Base-by-base conservation (phyloP, 2,797 vertebrate genomes). In the Coregonus suidteri region DNA sequence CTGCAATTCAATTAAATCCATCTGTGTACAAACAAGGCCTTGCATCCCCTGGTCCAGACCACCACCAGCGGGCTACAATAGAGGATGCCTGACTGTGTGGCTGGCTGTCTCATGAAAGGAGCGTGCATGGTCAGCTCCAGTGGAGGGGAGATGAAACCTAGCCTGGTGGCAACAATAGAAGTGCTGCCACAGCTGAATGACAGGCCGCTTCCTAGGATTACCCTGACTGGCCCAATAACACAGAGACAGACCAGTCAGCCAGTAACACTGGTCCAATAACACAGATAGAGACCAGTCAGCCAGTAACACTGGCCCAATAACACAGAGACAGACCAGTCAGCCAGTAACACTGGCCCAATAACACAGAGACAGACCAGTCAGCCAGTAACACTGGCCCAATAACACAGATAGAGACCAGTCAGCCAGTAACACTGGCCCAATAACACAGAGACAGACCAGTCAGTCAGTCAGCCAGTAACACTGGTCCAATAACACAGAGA, bases 161-260 rank as follows among this genome's bases (percentile, higher is more conserved):
- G 88, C 85, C 87, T 69, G 25, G 78, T 74, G 67, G 87, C 76
- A 86, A 95, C 94, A 94, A 94, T 92, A 91, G 93, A 93, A 93
- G 81, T 92, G 92, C 93, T 86, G 81, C 82, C 87, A 81, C 89
- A 89, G 92, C 92, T 90, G 90, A 94, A 94, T 89, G 89, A 91
- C 89, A 84, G 79, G 71, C 79, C 77, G 80, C 87, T 89, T 89
- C 86, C 88, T 83, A 67, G 85, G 90, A 87, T 88, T 91, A 92
- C 91, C 92, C 87, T 83, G 74, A 25, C 25, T 25, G 25, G 41
- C 2, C 41, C 41, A 41, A 41, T 41, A 9, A 41, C 37, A 41
- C 37, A 41, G 37, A 37, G 37, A 41, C 37, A 41, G 37, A 41
- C 37, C 1, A 41, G 6, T 41, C 37, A 41, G 35, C 6, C 35